Evolutionary conservation across 2,113 vertebrate species (phyloP), one percentile per base, ranked within the genome.

Genomic region (Pardalotus punctatus): DNA sequence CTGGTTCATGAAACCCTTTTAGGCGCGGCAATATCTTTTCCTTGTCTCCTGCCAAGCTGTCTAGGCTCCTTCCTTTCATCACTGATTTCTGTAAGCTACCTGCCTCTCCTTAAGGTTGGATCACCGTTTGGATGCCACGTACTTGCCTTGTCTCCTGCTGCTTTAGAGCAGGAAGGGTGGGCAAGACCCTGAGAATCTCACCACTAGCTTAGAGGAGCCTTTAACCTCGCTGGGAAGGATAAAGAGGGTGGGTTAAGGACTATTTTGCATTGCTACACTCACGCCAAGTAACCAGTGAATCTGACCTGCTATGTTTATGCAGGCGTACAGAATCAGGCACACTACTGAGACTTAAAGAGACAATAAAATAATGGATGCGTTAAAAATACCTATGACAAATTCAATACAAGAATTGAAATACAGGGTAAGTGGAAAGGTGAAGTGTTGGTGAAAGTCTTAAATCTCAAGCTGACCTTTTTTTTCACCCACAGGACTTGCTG

Each of bases 391-490:
- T 83, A 81, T 79, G 91, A 84, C 79, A 97, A 96, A 94, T 83
- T 93, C 93, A 94, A 90, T 92, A 86, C 31, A 89, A 69, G 48
- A 70, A 80, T 83, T 92, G 92, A 97, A 81, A 95, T 90, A 95
- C 58, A 51, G 71, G 28, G 65, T 96, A 90, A 97, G 82, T 87
- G 87, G 80, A 93, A 94, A 97, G 95, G 90, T 97, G 96, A 97
- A 94, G 53, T 76, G 67, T 93, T 89, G 93, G 91, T 77, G 92
- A 97, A 97, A 94, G 73, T 90, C 96, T 96, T 97, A 95, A 96
- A 96, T 96, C 96, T 94, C 94, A 73, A 28, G 81, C 88, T 96
- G 64, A 76, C 65, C 80, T 90, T 97, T 81, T 96, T 95, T 96
- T 96, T 86, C 70, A 86, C 78, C 79, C 73, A 10, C 40, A 97